phyloP scores from a whole-genome alignment of 2,113 vertebrate species.

The Odontophorus gujanensis region DNA sequence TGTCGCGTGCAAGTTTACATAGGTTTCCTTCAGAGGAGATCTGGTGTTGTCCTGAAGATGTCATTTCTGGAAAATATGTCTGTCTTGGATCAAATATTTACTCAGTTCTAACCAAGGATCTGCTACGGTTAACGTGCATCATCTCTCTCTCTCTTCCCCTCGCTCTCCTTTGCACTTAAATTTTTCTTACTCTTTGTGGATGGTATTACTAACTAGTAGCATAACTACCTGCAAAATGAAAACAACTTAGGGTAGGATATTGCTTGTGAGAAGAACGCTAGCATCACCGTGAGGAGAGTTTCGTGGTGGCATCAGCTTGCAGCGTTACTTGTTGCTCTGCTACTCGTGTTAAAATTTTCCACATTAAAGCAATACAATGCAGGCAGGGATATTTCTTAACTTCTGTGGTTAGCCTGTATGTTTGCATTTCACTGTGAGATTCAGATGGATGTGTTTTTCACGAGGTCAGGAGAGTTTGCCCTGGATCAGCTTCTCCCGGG shows the following conservation, averaged over 20 bases:
- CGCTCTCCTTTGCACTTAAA: background rate
- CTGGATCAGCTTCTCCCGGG: background rate
- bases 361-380: background rate
- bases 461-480: slow-evolving; percentile 32
- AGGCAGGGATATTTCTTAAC: slow-evolving; percentile 1
- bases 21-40: background rate
- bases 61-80: background rate
- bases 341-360: background rate
- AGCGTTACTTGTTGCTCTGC: background rate
- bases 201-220: background rate
- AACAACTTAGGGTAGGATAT: background rate
- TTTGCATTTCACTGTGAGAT: background rate
- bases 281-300: background rate
- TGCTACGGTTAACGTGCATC: background rate
- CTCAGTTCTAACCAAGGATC: background rate
- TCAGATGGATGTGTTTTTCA: background rate
- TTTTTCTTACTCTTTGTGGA: background rate
- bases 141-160: background rate
- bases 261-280: background rate
- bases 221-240: background rate
- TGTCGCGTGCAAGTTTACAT: background rate
- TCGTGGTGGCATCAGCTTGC: background rate
- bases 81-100: background rate
- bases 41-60: background rate
- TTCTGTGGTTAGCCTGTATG: background rate